Evolutionary conservation across 2,888 invertebrate species (phyloP), one percentile per base, ranked within the genome.

Genomic region (Trichogramma evanescens): DNA sequence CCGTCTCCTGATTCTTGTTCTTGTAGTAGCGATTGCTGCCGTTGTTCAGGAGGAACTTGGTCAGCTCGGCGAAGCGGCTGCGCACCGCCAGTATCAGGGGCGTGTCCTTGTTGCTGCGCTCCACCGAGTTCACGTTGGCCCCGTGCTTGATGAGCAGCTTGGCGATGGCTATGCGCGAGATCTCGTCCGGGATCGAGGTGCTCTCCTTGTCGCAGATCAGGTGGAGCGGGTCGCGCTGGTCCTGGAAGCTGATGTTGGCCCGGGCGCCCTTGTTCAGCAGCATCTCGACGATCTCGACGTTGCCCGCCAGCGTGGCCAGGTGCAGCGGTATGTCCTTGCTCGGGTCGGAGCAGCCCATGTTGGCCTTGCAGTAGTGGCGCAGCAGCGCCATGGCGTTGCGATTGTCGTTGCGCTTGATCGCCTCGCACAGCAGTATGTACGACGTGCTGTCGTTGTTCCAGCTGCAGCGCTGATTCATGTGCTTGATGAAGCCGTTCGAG

Each of bases 321-420:
- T 56, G 56, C n/a, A 61, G 13, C 38, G 60, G 60, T 41, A 61
- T 53, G 40, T 61, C 60, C 39, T 61, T 61, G 49, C 53, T 50
- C 1, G 60, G 60, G 48, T 61, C 56, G 4, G 56, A 26, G 6
- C 42, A 46, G 8, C 55, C 55, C 49, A 49, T 50, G 13, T 53
- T 56, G 2, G 56, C 49, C 26, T 50, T 61, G 41, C 60, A 61
- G 9, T 61, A 50, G 39, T 53, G 38, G 8, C 10, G 48, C 3
- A 61, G 10, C 4, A 61, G 41, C 5, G 40, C 13, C 40, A 49
- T 56, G 4, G 60, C 60, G 48, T 44, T 56, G n/a, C 26, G 42
- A 10, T 40, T 55, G 44, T 56, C 56, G 48, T 56, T 56, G 26
- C 56, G 45, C 52, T 56, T 49, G 41, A 61, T 61, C 9, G 60